Evolutionary conservation across 2,113 vertebrate genomes (phyloP), one percentile per base, ranked within the genome.

Genomic region (Octodon degus): DNA sequence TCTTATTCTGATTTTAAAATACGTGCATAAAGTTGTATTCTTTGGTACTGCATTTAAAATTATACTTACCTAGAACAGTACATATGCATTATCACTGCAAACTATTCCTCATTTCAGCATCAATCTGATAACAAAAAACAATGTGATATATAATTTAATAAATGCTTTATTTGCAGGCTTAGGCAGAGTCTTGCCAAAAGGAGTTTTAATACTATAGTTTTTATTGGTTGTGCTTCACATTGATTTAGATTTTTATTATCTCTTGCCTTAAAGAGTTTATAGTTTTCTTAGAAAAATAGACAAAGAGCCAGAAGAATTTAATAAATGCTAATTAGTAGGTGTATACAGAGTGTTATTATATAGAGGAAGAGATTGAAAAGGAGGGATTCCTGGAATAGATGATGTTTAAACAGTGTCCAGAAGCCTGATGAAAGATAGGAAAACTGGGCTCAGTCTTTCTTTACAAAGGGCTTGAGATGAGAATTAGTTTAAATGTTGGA

Each of bases 61-160:
- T 8, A 5, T 90, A 97, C 97, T 97, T 79, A 97, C 95, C 92
- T 86, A 94, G 20, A 55, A n/a, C 25, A 81, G 60, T 12, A 32
- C 19, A 62, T 20, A 40, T 12, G 40, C 34, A 1, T 74, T 91
- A 12, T 24, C 2, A 0, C n/a, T 62, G 8, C 76, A 95, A 4
- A 1, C 0, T 24, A 0, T 24, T n/a, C 24, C 68, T 96, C 89
- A 97, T 95, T 96, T 89, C 91, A 4, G 22, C 22, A 37, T 95
- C 97, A 94, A 97, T 97, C 98, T 98, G 93, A 43, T 74, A 96
- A 87, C 50, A 1, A 25, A 5, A 96, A 67, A 94, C 19, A 83
- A 82, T 30, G 4, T 63, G 53, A 70, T 74, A 6, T 34, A 7
- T 32, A 65, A 50, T 55, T 94, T 81, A 87, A 30, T 13, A 76